These are phyloP conservation scores for Mungos mungo DNA, from an alignment of 2,113 vertebrate species.

Conservation along the genomic window DNA sequence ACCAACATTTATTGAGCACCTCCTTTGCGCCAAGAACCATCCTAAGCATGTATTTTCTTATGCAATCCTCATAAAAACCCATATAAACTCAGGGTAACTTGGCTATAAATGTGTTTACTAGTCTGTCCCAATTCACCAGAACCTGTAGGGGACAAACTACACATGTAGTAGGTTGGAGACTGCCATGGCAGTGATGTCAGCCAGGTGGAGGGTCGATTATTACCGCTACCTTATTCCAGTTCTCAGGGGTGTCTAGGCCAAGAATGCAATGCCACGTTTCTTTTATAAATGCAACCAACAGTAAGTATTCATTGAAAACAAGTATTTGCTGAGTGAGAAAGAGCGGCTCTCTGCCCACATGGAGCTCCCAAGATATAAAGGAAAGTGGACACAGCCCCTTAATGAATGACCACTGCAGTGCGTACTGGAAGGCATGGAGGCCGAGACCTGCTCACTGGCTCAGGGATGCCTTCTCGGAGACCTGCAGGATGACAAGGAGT, in stretches of 20 bases:
- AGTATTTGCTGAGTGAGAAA: not conserved
- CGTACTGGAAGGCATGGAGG: not conserved
- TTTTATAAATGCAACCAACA: not conserved
- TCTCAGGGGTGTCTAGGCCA: not conserved
- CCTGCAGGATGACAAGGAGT: not conserved
- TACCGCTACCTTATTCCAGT: not conserved
- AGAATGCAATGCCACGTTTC: not conserved
- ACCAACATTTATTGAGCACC: not conserved
- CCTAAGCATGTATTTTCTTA: not conserved
- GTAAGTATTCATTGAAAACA: not conserved
- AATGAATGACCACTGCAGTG: not conserved
- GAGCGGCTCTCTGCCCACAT: not conserved
- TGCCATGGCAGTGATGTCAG: accelerated
- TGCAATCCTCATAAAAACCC: not conserved
- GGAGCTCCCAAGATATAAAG: not conserved
- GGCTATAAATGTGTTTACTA: not conserved
- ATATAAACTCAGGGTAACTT: not conserved
- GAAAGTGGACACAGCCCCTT: not conserved
- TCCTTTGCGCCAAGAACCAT: not conserved
- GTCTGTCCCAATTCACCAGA: not conserved
- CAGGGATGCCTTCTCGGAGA: not conserved
- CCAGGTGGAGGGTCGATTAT: not conserved
- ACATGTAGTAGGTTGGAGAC: not conserved
- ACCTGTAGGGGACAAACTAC: not conserved
- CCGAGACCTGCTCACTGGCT: not conserved